Evolutionary conservation across 2,113 vertebrate species (phyloP), one percentile per base, ranked within the genome.

Genomic region (Heterochromis multidens): DNA sequence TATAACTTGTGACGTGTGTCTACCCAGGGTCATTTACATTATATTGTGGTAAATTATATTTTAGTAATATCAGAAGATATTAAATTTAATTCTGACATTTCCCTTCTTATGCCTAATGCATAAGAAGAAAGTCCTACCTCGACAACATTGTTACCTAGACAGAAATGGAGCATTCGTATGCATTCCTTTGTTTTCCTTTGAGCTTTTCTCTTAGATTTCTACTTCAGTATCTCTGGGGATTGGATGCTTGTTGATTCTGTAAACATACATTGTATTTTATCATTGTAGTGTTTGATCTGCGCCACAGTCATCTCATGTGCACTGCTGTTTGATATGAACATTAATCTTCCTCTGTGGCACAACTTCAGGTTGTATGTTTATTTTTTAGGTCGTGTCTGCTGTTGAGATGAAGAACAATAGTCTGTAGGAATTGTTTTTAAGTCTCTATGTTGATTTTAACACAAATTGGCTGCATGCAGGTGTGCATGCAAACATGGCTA

Each of bases 211-310:
- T 40, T 59, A 60, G 23, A 25, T 88, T 81, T 61, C 12, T 79
- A 29, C 72, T 83, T 83, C 12, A 72, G 70, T 67, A 65, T 85
- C 87, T 84, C 80, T 54, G 12, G 88, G 84, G 89, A 88, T 92
- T 81, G 89, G 77, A 83, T 81, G 62, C 78, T 89, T 91, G 88
- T 88, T 92, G 81, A 84, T 90, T 88, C 77, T 67, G 82, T 85
- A 87, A 89, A 89, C 92, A 76, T 84, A 85, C 56, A 43, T 83
- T 85, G 78, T 74, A 67, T 84, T 84, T 70, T 31, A 58, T 62
- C 35, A 76, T 61, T 89, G 72, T 80, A 13, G 29, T 33, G 74
- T 90, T 90, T 88, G 67, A 89, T 90, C 82, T 86, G 19, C 81
- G 43, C 76, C 76, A 57, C 81, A 43, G 56, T 87, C 25, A 33